These are phyloP conservation scores for Fopius arisanus DNA, from an alignment of 1,140 invertebrate species.

Conservation along the genomic window DNA sequence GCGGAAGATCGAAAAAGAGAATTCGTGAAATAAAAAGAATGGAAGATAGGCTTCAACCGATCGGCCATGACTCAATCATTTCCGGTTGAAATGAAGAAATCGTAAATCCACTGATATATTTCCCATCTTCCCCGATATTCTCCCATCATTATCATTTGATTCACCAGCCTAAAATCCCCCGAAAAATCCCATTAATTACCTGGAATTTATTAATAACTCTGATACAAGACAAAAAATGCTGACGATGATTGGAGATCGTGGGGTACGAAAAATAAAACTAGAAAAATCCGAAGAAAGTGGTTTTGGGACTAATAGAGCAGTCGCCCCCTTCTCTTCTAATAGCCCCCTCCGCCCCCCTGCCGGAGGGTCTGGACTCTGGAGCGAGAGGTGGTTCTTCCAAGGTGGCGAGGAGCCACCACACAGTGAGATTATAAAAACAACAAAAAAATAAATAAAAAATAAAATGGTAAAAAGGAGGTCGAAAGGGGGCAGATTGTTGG, in stretches of 20 bases:
- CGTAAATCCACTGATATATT: no score
- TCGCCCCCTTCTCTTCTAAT: neutral
- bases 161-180: no score
- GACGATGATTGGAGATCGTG: conserved; percentile 27
- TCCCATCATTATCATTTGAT: no score
- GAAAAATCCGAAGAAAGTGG: neutral
- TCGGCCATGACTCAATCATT: no score
- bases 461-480: no score
- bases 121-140: no score
- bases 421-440: conserved; percentile 1
- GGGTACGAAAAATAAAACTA: neutral
- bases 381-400: neutral
- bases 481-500: neutral
- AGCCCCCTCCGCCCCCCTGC: neutral
- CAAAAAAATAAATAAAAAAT: neutral
- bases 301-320: conserved; percentile 4
- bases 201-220: neutral
- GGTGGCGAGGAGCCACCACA: conserved; percentile 2
- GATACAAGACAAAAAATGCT: conserved; percentile 4
- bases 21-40: neutral
- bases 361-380: neutral
- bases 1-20: conserved; percentile 10
- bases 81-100: no score
- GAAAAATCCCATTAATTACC: no score
- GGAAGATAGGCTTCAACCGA: no score